Conservation (phyloP, 2,888 invertebrate genomes). For the Nephrotoma appendiculata region DNA sequence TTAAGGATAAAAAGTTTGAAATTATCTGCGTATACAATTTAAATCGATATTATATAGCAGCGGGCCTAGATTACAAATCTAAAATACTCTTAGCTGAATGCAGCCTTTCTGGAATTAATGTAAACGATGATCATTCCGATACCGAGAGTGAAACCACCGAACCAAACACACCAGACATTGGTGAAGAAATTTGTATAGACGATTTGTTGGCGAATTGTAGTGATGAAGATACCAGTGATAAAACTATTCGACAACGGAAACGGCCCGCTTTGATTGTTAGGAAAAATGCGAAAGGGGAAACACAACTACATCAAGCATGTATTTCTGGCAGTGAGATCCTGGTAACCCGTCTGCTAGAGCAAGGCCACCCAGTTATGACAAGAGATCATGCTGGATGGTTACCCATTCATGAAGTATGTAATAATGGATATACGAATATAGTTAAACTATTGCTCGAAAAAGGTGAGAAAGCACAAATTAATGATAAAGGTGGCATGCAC, state of each 20-base stretch:
- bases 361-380: slow-evolving; percentile 73
- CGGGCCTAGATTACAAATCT: slow-evolving; percentile 37
- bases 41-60: slow-evolving; percentile 39
- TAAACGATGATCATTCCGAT: slow-evolving; percentile 23
- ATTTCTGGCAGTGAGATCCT: slow-evolving; percentile 63
- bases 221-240: slow-evolving; percentile 29
- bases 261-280: slow-evolving; percentile 43
- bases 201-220: slow-evolving; percentile 40
- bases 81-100: slow-evolving; percentile 37
- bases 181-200: slow-evolving; percentile 55
- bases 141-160: slow-evolving; percentile 30
- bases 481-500: slow-evolving; percentile 70
- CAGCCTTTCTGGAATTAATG: slow-evolving; percentile 35
- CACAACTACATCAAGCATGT: slow-evolving; percentile 73
- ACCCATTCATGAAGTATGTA: slow-evolving; percentile 86
- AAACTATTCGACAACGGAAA: slow-evolving; percentile 29
- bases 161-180: slow-evolving; percentile 46
- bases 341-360: slow-evolving; percentile 48
- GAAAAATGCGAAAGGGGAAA: slow-evolving; percentile 79
- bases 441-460: slow-evolving; percentile 56
- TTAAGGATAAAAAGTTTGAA: slow-evolving; percentile 37
- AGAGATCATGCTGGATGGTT: slow-evolving; percentile 85
- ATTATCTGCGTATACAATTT: slow-evolving; percentile 42
- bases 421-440: slow-evolving; percentile 64
- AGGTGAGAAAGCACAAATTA: slow-evolving; percentile 54